Base-by-base conservation (phyloP, 2,888 invertebrate genomes). In the Hyposoter didymator region DNA sequence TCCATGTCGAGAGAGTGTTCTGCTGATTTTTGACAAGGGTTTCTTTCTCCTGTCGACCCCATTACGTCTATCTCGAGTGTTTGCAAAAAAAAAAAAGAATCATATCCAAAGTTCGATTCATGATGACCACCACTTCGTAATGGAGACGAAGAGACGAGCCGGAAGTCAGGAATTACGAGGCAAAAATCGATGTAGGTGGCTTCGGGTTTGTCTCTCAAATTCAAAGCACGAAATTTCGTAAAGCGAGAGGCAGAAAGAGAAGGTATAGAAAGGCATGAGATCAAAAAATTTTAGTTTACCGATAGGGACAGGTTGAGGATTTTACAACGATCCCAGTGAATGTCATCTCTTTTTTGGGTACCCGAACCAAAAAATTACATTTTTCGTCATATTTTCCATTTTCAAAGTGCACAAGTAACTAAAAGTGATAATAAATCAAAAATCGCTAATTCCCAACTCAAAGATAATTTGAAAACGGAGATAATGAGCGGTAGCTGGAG, bases 251-350 rank as follows among this genome's bases (percentile, higher is more conserved):
- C 45, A 47, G 28, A 55, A 6, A 69, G 78, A 72, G 76, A 35
- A 76, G 47, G 32, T 52, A 45, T 43, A 39, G 55, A 55, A 35
- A 69, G 59, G 19, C 7, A 45, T 39, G 17, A 59, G 17, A 35
- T 22, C 47, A 12, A 66, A 35, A 39, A 39, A 79, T 78, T 75
- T n/a, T 78, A 49, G 6, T 55, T 67, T 59, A 74, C 75, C 66
- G 72, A 82, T 87, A 76, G 84, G 78, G 84, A 64, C 82, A 76
- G 22, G 2, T 32, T 28, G 59, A 70, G 22, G 67, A 70, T 79
- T 45, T 69, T 59, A 67, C 17, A 66, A 52, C 17, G n/a, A 80
- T 64, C 22, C 12, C 35, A 32, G 59, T 69, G 45, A 47, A 45
- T 49, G 43, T 69, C 10, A 43, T 64, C 35, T 28, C 28, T 28